Base-by-base conservation (phyloP, 1,140 invertebrate species). In the Cyrtorhinus lividipennis region DNA sequence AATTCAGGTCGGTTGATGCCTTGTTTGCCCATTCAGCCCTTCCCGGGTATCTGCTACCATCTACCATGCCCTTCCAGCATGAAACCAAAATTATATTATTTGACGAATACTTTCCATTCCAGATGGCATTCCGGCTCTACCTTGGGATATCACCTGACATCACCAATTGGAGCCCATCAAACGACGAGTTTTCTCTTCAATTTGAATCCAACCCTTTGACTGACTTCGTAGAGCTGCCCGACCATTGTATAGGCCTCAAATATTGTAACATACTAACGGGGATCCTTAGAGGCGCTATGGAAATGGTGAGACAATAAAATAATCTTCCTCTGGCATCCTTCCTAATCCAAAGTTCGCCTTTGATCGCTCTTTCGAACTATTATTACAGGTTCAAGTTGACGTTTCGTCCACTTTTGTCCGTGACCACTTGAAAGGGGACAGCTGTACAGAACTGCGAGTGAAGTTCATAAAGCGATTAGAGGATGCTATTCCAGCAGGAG, bases 161-260 rank as follows among this genome's bases (percentile, higher is more conserved):
- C 1, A 87, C 87, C 0, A 95, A 94, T 71, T 98, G 94, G 94
- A 95, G 87, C 69, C 79, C 88, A 57, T 81, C 88, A 5, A 91
- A 88, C 2, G 94, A 99, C 76, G 95, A 99, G 77, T 99, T 98
- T 78, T 98, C 95, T 0, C 77, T 99, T 1, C 83, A 92, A 0
- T 86, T 98, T 72, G 95, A 99, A 66, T 81, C 85, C 27, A 99
- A 97, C 78, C 95, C 96, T 0, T 73, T 99, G 15, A 93, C 90
- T n/a, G 96, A 99, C 74, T 97, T 98, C 81, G 95, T 98, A 2
- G 96, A 99, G 76, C 79, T 99, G 67, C 96, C 96, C 2, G 93
- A 95, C 71, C 78, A 90, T 56, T 87, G 83, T 70, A 75, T 79
- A 44, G 82, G 83, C 69, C 78, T 99, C 0, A 92, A 93, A 71